These are phyloP conservation scores for Orthosia incerta DNA, from an alignment of 2,888 invertebrate genomes.

Conservation along the genomic window DNA sequence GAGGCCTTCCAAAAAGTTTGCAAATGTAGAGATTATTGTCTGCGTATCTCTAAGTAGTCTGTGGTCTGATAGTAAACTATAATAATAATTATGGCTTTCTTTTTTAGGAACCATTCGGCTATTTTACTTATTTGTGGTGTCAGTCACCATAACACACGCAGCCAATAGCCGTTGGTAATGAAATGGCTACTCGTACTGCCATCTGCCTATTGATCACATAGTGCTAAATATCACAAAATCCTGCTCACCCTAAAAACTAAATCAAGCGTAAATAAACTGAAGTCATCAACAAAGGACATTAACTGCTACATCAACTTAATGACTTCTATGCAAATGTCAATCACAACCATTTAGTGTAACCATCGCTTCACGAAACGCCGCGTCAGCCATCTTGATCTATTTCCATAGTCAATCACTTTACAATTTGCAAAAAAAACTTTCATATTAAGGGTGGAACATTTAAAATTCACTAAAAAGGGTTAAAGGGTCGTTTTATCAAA, in stretches of 20 bases:
- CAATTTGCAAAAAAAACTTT: constrained; percentile 73
- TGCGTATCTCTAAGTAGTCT: too few species aligned
- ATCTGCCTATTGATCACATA: not conserved
- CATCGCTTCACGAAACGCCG: constrained; percentile 67
- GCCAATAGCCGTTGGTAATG: too few species aligned
- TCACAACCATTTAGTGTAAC: constrained; percentile 59
- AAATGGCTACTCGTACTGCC: too few species aligned
- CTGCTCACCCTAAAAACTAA: not conserved
- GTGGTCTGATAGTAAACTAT: too few species aligned
- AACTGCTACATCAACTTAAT: constrained; percentile 57
- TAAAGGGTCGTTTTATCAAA: constrained; percentile 85
- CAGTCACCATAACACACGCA: not conserved
- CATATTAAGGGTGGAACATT: constrained; percentile 68
- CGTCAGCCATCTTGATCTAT: constrained; percentile 58
- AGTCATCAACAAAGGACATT: constrained; percentile 36
- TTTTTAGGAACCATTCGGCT: too few species aligned
- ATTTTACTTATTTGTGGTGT: not conserved
- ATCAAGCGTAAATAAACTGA: constrained; percentile 46
- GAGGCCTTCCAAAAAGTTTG: too few species aligned
- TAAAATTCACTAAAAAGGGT: constrained; percentile 69
- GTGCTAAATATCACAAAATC: not conserved
- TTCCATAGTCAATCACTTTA: constrained; percentile 70
- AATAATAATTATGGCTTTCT: too few species aligned
- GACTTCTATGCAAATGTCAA: constrained; percentile 67
- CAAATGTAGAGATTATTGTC: too few species aligned